phyloP scores from a whole-genome alignment of 2,888 invertebrate species.

The Nebria brevicollis region DNA sequence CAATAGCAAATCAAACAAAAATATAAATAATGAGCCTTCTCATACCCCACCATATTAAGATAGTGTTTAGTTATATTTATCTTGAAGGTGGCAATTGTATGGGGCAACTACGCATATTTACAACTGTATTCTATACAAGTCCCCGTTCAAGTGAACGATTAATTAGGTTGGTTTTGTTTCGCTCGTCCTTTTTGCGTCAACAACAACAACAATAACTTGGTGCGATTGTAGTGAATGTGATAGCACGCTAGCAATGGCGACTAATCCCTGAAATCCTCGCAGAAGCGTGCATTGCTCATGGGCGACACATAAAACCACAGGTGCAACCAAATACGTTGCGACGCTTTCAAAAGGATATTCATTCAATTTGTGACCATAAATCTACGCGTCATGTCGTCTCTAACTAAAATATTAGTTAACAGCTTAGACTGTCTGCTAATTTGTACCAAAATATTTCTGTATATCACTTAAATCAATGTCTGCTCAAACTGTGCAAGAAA shows the following conservation, averaged over 20 bases:
- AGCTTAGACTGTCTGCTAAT: too few species aligned
- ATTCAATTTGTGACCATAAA: too few species aligned
- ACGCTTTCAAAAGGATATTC: neutral
- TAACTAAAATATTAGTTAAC: too few species aligned
- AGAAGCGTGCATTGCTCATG: neutral
- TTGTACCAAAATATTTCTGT: neutral
- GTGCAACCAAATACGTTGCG: neutral
- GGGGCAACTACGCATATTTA: neutral
- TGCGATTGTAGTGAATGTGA: neutral
- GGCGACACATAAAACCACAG: neutral
- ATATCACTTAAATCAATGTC: neutral
- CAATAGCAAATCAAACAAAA: too few species aligned
- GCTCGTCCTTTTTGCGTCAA: neutral
- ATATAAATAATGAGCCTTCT: too few species aligned
- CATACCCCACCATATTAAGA: neutral
- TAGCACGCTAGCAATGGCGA: neutral
- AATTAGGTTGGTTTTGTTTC: neutral
- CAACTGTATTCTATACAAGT: neutral
- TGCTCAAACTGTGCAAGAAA: neutral
- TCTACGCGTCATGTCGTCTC: too few species aligned
- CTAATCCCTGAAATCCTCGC: neutral
- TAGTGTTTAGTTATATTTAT: neutral
- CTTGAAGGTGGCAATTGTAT: neutral
- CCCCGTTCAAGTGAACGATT: neutral
- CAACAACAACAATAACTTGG: neutral